A percentile compares a stretch with the other conserved stretches of the same genome.
phyloP scores from a whole-genome alignment of 2,888 invertebrate species.

The Dinocampus coccinellae region DNA sequence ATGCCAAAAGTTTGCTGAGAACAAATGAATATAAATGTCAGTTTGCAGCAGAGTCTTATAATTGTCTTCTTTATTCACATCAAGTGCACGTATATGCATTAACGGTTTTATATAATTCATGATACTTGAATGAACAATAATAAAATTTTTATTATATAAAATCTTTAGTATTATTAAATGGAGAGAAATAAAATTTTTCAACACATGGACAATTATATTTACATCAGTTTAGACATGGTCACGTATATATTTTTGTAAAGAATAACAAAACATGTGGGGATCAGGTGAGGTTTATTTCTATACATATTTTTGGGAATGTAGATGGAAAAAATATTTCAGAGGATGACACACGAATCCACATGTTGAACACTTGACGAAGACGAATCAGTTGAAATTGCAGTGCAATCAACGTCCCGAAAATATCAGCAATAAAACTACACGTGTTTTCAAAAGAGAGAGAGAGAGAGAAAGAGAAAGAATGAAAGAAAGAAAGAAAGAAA shows the following conservation, averaged over 20 bases:
- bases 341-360: not conserved
- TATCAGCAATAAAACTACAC: not conserved
- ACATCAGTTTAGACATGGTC: too few relatives aligned
- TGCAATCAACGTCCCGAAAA: not conserved
- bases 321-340: not conserved
- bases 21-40: not conserved
- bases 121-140: too few relatives aligned
- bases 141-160: too few relatives aligned
- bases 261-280: not conserved
- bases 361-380: not conserved
- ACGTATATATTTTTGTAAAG: too few relatives aligned
- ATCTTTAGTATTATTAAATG: too few relatives aligned
- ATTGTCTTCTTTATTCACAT: not conserved
- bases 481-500: not conserved
- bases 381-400: not conserved
- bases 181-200: too few relatives aligned
- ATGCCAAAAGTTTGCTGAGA: not conserved
- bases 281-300: not conserved
- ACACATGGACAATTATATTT: too few relatives aligned
- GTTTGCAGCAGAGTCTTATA: not conserved
- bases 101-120: not conserved
- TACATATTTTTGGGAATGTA: not conserved
- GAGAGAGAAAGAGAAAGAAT: not conserved
- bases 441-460: not conserved
- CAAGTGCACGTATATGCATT: not conserved